Conservation (phyloP, 2,888 invertebrate species). For the Lasioglossum morio region DNA sequence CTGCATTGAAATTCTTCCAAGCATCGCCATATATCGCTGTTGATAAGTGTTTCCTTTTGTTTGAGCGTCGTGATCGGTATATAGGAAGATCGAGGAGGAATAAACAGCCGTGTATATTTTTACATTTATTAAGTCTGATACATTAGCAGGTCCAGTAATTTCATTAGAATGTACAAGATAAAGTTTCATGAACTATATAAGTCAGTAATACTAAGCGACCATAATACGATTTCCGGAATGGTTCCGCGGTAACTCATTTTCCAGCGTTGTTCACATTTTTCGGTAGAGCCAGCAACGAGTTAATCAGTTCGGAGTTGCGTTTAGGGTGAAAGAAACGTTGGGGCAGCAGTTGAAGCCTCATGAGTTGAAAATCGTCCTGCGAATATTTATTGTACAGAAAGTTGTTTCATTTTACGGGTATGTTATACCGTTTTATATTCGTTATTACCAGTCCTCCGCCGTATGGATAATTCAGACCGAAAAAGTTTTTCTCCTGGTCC, state of each 20-base stretch:
- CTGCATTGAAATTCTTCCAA: slow-evolving; percentile 5
- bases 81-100: background rate
- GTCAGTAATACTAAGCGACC: background rate
- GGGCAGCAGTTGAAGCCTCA: slow-evolving; percentile 74
- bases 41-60: background rate
- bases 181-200: slow-evolving; percentile 15
- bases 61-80: background rate
- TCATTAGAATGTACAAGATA: slow-evolving; percentile 26
- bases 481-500: slow-evolving; percentile 66
- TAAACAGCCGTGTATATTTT: background rate
- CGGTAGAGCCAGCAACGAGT: slow-evolving; percentile 91
- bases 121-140: slow-evolving; percentile 50
- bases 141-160: slow-evolving; percentile 22
- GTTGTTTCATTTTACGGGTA: background rate
- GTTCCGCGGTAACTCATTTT: slow-evolving; percentile 81
- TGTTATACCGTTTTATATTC: background rate
- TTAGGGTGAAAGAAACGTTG: slow-evolving; percentile 84
- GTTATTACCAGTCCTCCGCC: slow-evolving; percentile 69
- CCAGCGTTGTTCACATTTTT: slow-evolving; percentile 91
- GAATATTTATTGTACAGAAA: slow-evolving; percentile 20
- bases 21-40: background rate
- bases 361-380: slow-evolving; percentile 79
- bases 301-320: slow-evolving; percentile 90
- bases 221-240: background rate
- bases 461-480: slow-evolving; percentile 60